Evolutionary conservation across 2,888 invertebrate species (phyloP).

Genomic region (Torymus aiolomorphi): DNA sequence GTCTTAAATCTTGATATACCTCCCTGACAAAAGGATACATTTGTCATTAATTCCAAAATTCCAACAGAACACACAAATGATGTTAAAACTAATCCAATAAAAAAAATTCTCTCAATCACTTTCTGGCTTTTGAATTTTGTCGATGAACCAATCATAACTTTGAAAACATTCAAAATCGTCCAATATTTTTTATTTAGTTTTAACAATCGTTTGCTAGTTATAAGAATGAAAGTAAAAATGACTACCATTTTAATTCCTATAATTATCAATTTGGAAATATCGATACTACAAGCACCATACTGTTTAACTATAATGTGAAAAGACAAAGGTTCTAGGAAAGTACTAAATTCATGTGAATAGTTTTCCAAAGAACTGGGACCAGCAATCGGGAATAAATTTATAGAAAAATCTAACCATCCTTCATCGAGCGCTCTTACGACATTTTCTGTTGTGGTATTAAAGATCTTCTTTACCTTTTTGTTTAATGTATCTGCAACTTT

Average conservation of each 20-base stretch:
- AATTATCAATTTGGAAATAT: background rate
- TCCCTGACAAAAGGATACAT: background rate
- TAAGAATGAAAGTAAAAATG: background rate
- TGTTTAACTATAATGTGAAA: background rate
- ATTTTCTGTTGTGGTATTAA: background rate
- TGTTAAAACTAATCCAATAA: background rate
- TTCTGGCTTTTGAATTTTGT: background rate
- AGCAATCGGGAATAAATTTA: background rate
- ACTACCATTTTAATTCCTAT: background rate
- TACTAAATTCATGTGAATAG: background rate
- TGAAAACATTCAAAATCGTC: constrained; percentile 1
- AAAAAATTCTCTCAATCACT: constrained; percentile 1
- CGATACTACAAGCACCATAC: background rate
- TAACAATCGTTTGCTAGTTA: background rate
- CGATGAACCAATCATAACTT: background rate
- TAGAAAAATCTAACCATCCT: background rate
- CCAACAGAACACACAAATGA: background rate
- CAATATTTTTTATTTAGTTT: constrained; percentile 1
- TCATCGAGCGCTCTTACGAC: background rate
- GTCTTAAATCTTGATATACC: background rate
- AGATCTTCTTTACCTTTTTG: background rate
- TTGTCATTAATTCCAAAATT: background rate
- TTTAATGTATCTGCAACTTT: background rate
- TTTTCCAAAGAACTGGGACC: background rate
- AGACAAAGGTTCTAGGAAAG: background rate